phyloP scores from a whole-genome alignment of 92 coral and sea anemone species.

The Muricea muricata region DNA sequence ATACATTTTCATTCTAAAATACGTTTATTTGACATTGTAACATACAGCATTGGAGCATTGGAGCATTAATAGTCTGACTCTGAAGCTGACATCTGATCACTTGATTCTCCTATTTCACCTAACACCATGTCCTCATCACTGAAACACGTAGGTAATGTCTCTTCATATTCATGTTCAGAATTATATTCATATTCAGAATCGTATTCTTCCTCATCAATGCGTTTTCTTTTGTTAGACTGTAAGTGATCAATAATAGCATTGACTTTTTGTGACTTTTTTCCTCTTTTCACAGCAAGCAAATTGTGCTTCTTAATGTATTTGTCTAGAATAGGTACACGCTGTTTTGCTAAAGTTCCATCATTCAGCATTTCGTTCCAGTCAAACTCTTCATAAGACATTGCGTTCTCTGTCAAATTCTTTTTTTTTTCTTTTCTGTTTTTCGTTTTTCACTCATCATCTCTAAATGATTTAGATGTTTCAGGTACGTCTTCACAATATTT shows the following conservation, averaged over 20 bases:
- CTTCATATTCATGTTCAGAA: no score
- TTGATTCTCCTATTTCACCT: no score
- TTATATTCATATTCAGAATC: no score
- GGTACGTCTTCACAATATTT: slow-evolving; percentile 63
- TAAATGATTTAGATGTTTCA: slow-evolving; percentile 63
- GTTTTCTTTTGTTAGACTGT: slow-evolving; percentile 2
- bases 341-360: slow-evolving; percentile 59
- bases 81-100: no score
- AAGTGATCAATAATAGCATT: slow-evolving; percentile 47
- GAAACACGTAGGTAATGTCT: no score
- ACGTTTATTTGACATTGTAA: no score
- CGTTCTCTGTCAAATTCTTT: slow-evolving; percentile 49
- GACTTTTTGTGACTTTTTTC: slow-evolving; percentile 70
- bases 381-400: slow-evolving; percentile 52
- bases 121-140: slow-evolving; percentile 22
- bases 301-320: slow-evolving; percentile 53
- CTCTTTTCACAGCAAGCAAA: slow-evolving; percentile 47
- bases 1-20: no score
- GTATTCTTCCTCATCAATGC: slow-evolving; percentile 18
- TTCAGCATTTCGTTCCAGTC: slow-evolving; percentile 60
- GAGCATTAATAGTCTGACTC: slow-evolving; percentile 11
- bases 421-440: slow-evolving; percentile 49
- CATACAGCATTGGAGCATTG: no score
- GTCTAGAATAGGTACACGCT: slow-evolving; percentile 62
- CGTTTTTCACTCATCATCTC: slow-evolving; percentile 68